Evolutionary conservation across 2,113 vertebrate genomes (phyloP).

Genomic region (Mungos mungo): DNA sequence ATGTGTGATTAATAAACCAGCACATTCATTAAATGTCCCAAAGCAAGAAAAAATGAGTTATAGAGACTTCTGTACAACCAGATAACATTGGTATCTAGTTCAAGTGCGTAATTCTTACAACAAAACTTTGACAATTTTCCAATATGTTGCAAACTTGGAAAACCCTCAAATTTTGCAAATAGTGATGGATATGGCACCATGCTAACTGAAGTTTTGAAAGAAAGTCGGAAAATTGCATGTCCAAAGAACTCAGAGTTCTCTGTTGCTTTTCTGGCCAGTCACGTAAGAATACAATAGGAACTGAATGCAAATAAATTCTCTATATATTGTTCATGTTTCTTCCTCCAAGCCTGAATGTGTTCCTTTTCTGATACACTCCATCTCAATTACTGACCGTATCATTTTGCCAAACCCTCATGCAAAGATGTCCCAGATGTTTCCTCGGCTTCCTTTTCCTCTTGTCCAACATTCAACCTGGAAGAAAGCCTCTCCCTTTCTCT

Average conservation of each 20-base stretch:
- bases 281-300: background rate
- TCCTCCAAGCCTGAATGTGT: background rate
- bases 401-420: background rate
- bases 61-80: background rate
- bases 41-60: slow-evolving; percentile 53
- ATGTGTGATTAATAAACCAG: slow-evolving; percentile 46
- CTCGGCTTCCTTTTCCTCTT: background rate
- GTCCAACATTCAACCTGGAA: background rate
- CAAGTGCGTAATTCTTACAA: background rate
- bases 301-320: background rate
- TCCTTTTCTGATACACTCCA: background rate
- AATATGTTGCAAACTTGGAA: slow-evolving; percentile 13
- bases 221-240: background rate
- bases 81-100: slow-evolving; percentile 17
- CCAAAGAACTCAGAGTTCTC: background rate
- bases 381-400: background rate
- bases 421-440: background rate
- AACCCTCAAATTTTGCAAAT: background rate
- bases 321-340: background rate
- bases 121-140: slow-evolving; percentile 52
- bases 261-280: background rate
- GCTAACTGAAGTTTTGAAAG: background rate
- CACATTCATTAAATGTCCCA: slow-evolving; percentile 44
- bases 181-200: background rate
- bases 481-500: background rate